phyloP scores from a whole-genome alignment of 1,140 invertebrate species.

The Trinorchestia longiramus region DNA sequence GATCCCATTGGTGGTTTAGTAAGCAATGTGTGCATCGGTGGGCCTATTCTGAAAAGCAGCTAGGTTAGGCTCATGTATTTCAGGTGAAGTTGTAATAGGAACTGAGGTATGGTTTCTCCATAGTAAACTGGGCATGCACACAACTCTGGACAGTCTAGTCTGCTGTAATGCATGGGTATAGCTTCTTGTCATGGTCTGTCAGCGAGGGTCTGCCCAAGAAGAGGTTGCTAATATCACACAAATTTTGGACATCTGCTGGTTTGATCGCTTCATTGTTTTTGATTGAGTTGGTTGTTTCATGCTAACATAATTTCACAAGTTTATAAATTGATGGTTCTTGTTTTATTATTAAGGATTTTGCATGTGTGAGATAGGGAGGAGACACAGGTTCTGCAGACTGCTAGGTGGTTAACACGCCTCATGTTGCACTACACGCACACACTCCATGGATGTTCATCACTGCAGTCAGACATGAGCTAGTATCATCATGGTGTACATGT shows the following conservation, averaged over 20 bases:
- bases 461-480: too few relatives aligned
- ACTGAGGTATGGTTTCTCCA: background rate
- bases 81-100: background rate
- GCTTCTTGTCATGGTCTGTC: background rate
- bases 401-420: too few relatives aligned
- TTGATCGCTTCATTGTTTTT: background rate
- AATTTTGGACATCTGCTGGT: background rate
- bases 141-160: background rate
- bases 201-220: background rate
- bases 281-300: background rate
- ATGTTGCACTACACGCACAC: too few relatives aligned
- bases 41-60: background rate
- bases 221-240: background rate
- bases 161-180: background rate
- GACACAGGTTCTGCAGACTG: too few relatives aligned
- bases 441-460: too few relatives aligned
- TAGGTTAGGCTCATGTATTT: background rate
- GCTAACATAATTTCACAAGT: too few relatives aligned
- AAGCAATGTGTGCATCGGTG: background rate
- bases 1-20: background rate
- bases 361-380: too few relatives aligned
- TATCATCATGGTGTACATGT: too few relatives aligned
- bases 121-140: background rate
- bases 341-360: too few relatives aligned
- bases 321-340: too few relatives aligned